Evolutionary conservation across 2,113 vertebrate genomes (phyloP).

Genomic region (Cricetomys ansorgei): DNA sequence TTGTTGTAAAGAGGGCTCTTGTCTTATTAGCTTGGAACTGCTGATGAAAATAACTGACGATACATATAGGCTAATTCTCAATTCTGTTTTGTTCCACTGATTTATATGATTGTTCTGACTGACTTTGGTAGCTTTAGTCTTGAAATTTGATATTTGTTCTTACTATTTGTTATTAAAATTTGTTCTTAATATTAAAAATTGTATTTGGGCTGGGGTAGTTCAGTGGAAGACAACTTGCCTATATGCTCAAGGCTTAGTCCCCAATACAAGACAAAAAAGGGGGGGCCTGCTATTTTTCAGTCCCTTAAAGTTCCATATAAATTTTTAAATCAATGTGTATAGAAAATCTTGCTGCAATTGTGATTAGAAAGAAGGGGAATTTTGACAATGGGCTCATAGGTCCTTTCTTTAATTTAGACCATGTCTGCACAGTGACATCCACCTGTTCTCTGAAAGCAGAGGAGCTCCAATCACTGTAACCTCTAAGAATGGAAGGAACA

Average conservation of each 20-base stretch:
- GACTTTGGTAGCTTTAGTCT: not conserved
- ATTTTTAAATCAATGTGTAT: constrained; percentile 38
- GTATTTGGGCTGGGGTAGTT: not conserved
- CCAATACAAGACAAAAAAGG: no score
- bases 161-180: not conserved
- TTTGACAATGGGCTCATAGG: not conserved
- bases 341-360: not conserved
- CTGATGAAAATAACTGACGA: not conserved
- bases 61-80: not conserved
- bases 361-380: not conserved
- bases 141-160: constrained; percentile 48
- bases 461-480: not conserved
- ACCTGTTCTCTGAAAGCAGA: not conserved
- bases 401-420: not conserved
- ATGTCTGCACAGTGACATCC: not conserved
- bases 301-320: not conserved
- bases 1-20: not conserved
- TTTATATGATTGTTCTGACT: not conserved
- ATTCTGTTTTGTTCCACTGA: not conserved
- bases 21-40: not conserved
- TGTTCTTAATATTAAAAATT: constrained; percentile 12
- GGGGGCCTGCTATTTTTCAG: not conserved
- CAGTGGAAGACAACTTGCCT: not conserved
- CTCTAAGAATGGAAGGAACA: not conserved
- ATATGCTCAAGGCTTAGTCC: not conserved